These are phyloP conservation scores for Dryocosmus kuriphilus DNA, from an alignment of 2,888 invertebrate species.

Conservation along the genomic window DNA sequence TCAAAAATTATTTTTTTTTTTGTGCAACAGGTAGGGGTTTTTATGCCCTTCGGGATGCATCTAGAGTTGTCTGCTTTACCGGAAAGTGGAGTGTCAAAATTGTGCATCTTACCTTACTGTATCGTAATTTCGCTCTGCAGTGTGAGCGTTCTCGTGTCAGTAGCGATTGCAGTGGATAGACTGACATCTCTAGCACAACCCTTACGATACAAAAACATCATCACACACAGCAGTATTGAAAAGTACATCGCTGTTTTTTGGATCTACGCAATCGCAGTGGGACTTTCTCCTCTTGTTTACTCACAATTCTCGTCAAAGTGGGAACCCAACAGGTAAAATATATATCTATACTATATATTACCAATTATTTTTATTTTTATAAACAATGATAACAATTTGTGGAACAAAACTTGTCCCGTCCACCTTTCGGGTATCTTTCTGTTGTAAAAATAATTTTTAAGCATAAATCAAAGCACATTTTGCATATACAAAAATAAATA, in stretches of 20 bases:
- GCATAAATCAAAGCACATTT: too few species aligned
- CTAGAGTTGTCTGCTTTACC: slow-evolving; percentile 79
- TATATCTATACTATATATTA: not conserved
- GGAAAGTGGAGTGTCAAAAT: slow-evolving; percentile 75
- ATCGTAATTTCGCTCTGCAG: slow-evolving; percentile 81
- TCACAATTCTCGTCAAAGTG: slow-evolving; percentile 73
- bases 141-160: slow-evolving; percentile 81
- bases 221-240: slow-evolving; percentile 81
- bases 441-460: too few species aligned
- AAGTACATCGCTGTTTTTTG: slow-evolving; percentile 81
- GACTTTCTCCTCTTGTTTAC: slow-evolving; percentile 80
- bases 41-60: slow-evolving; percentile 81
- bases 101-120: slow-evolving; percentile 81
- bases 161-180: slow-evolving; percentile 82
- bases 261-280: slow-evolving; percentile 80
- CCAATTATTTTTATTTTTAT: not conserved
- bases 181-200: slow-evolving; percentile 82
- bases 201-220: slow-evolving; percentile 82
- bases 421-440: too few species aligned
- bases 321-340: slow-evolving; percentile 65
- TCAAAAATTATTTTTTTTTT: not conserved
- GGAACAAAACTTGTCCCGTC: too few species aligned
- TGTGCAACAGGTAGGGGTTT: slow-evolving; percentile 77
- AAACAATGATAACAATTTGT: too few species aligned
- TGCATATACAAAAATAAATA: too few species aligned